Percentiles rank a stretch among this genome's conserved stretches.
Conservation (phyloP, 2,888 invertebrate genomes). For the Pecten maximus region DNA sequence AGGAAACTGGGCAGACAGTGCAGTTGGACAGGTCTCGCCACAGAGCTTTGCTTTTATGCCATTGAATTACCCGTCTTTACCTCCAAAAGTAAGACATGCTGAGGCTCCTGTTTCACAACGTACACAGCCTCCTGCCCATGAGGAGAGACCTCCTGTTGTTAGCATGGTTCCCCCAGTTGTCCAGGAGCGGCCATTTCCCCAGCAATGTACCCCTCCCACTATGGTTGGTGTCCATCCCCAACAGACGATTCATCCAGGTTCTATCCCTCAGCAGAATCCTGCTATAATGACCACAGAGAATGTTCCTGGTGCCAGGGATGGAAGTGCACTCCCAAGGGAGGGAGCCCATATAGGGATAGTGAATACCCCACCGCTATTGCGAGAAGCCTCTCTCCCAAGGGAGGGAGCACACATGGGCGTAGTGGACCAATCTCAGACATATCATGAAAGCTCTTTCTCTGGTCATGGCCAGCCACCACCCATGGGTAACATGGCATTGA, state of each 20-base stretch:
- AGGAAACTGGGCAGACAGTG: constrained; percentile 26
- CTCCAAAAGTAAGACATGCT: not conserved
- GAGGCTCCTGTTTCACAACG: not conserved
- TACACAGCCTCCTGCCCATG: not conserved
- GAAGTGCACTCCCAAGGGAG: not conserved
- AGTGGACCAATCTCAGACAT: not conserved
- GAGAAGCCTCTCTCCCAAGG: not conserved
- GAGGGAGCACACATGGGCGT: not conserved
- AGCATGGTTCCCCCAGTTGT: not conserved
- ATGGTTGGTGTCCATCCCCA: not conserved
- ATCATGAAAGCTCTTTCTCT: not conserved
- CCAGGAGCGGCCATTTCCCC: not conserved
- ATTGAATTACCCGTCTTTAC: not conserved
- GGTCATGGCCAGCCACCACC: constrained; percentile 4
- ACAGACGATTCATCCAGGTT: not conserved
- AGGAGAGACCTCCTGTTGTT: not conserved
- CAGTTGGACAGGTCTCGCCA: not conserved
- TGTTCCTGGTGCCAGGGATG: not conserved
- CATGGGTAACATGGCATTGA: not conserved
- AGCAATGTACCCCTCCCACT: not conserved
- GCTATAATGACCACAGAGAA: not conserved
- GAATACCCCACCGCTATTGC: not conserved
- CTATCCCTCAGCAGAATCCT: not conserved
- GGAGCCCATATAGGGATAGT: not conserved
- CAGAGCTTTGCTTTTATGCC: not conserved